Evolutionary conservation across 2,113 vertebrate genomes (phyloP).

Genomic region (Isichthys henryi): DNA sequence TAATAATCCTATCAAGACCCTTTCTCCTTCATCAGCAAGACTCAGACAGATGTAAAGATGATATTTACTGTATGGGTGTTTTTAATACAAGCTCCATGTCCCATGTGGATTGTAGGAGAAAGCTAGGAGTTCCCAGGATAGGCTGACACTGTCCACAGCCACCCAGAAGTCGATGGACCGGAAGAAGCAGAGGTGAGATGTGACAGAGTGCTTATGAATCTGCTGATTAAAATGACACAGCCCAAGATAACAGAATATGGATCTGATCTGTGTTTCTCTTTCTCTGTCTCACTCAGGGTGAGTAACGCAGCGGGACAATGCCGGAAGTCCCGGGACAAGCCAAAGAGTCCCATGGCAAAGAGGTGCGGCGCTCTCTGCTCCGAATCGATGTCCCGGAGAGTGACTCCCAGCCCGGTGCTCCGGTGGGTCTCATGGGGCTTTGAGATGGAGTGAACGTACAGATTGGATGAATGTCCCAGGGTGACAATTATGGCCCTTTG

Average conservation of each 20-base stretch:
- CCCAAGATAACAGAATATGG: neutral
- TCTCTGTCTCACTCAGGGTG: slow-evolving; percentile 34
- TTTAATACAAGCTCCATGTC: neutral
- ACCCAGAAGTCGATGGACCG: slow-evolving; percentile 89
- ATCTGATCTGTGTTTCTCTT: neutral
- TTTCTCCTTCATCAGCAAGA: neutral
- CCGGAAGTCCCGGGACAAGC: slow-evolving; percentile 51
- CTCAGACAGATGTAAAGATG: neutral
- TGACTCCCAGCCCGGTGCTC: neutral
- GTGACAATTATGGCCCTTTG: neutral
- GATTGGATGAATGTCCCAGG: neutral
- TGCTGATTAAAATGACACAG: neutral
- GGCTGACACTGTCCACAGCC: slow-evolving; percentile 73
- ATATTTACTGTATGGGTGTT: neutral
- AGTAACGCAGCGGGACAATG: slow-evolving; percentile 49
- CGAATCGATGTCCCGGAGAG: neutral
- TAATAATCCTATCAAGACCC: neutral
- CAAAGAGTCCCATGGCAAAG: slow-evolving; percentile 55
- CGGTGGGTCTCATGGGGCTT: neutral
- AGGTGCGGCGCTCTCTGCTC: slow-evolving; percentile 34
- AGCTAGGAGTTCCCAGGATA: slow-evolving; percentile 69
- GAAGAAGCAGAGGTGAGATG: slow-evolving; percentile 75
- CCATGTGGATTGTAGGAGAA: slow-evolving; percentile 68
- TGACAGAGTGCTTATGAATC: neutral
- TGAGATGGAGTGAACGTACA: neutral